These are phyloP conservation scores for Homarus gammarus DNA, from an alignment of 2,888 invertebrate genomes.

Conservation along the genomic window DNA sequence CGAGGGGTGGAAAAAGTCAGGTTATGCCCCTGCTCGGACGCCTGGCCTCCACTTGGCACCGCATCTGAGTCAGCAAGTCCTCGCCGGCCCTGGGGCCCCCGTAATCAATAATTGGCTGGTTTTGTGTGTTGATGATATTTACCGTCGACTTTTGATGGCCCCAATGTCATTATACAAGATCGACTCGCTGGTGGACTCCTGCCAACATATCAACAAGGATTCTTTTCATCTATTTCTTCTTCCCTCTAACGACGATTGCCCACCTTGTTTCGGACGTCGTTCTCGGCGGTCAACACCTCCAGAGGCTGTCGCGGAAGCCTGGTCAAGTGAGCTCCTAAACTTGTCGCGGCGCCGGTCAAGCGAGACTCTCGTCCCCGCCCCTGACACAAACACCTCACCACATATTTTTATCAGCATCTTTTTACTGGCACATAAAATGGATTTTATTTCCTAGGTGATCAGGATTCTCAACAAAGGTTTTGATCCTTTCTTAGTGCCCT, in stretches of 20 bases:
- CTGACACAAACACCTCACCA: constrained; percentile 1
- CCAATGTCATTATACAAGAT: constrained; percentile 41
- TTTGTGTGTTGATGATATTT: constrained; percentile 64
- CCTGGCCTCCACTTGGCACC: constrained; percentile 44
- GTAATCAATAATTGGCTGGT: constrained; percentile 59
- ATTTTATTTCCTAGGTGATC: background rate
- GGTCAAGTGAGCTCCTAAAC: constrained; percentile 18
- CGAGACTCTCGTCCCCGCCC: background rate
- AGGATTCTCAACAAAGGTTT: background rate
- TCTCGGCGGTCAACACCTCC: constrained; percentile 6
- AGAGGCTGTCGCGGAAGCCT: background rate
- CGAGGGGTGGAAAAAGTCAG: background rate
- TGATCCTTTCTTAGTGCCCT: background rate
- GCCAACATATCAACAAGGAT: constrained; percentile 57
- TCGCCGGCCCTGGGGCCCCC: constrained; percentile 13
- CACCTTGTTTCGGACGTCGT: background rate
- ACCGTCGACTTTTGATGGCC: constrained; percentile 35
- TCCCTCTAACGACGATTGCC: background rate
- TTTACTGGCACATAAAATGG: constrained; percentile 3
- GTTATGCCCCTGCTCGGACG: constrained; percentile 12
- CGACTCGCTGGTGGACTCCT: constrained; percentile 35
- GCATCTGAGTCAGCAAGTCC: constrained; percentile 46
- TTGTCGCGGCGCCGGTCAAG: background rate
- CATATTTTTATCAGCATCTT: constrained; percentile 2
- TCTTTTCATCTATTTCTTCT: constrained; percentile 4